Evolutionary conservation across 2,113 vertebrate species (phyloP), one percentile per base, ranked within the genome.

Genomic region (Ammodytes dubius): DNA sequence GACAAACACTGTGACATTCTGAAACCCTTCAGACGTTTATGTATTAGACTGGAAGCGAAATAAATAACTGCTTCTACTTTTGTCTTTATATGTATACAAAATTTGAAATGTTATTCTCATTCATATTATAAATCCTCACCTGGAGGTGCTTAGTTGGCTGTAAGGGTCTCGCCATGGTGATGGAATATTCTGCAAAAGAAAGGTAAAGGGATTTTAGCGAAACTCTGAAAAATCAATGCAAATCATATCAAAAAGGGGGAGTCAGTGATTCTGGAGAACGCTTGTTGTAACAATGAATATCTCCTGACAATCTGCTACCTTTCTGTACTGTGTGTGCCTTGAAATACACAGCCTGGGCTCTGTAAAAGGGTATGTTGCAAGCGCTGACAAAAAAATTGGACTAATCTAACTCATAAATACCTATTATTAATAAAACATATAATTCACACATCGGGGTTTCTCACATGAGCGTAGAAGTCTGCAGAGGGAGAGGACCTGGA

Each of bases 401-500:
- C 19, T 45, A 5, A 7, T 59, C 15, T 54, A 5, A 6, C 35
- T 60, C 15, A 91, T 93, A 58, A 10, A 35, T 12, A 42, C 0
- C 4, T 19, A 11, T 45, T 39, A 9, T 27, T 27, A 27, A 27
- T 27, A 27, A 27, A 27, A 27, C 27, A 27, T 27, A 27, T 27
- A 27, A 27, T 27, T 27, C 27, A 27, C 27, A 27, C 2, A 27
- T 47, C 40, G 15, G 35, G 39, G 46, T 72, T 43, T 1, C 68
- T 90, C 80, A 99, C 98, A 96, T 96, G 95, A 47, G 89, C 77
- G 35, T 96, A 94, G 81, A 96, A 95, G 50, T 98, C 97, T 6
- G 96, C 94, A 66, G 97, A 97, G 0, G 97, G 97, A 0, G 97
- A 99, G 0, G 98, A 99, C 57, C 96, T 91, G 43, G 97, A 97